A percentile compares a stretch with the other conserved stretches of the same genome.
Evolutionary conservation across 1,140 invertebrate species (phyloP).

Genomic region (Marisa cornuarietis): DNA sequence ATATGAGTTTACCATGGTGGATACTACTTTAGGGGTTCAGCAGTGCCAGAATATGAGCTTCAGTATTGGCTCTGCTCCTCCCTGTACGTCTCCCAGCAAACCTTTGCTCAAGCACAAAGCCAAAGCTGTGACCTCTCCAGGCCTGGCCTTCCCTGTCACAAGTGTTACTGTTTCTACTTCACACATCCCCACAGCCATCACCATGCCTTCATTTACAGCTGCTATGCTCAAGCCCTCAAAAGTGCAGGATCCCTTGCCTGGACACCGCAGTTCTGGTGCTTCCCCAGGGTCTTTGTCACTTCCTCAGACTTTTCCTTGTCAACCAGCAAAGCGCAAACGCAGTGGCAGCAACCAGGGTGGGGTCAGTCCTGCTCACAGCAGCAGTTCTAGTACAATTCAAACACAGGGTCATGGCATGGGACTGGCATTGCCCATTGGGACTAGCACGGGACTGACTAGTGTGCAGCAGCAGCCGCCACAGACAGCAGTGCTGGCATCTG

Average conservation of each 20-base stretch:
- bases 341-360: constrained; percentile 36
- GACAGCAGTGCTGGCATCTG: constrained; percentile 18
- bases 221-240: constrained; percentile 19
- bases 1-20: constrained; percentile 57
- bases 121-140: constrained; percentile 37
- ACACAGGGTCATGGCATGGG: constrained; percentile 13
- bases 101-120: constrained; percentile 43
- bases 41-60: constrained; percentile 35
- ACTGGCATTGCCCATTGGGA: neutral
- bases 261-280: constrained; percentile 25
- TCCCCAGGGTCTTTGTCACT: constrained; percentile 19
- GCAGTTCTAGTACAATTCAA: neutral
- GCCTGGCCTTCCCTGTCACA: constrained; percentile 1
- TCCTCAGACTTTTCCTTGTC: constrained; percentile 17
- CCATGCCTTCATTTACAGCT: constrained; percentile 10
- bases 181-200: constrained; percentile 11
- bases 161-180: constrained; percentile 24
- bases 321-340: constrained; percentile 45
- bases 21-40: constrained; percentile 37
- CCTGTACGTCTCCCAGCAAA: constrained; percentile 32
- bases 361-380: neutral
- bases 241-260: constrained; percentile 6
- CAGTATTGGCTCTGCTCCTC: constrained; percentile 13
- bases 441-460: neutral
- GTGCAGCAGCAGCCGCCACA: constrained; percentile 20